Evolutionary conservation across 1,140 invertebrate genomes (phyloP).

Genomic region (Chrysomallon squamiferum): DNA sequence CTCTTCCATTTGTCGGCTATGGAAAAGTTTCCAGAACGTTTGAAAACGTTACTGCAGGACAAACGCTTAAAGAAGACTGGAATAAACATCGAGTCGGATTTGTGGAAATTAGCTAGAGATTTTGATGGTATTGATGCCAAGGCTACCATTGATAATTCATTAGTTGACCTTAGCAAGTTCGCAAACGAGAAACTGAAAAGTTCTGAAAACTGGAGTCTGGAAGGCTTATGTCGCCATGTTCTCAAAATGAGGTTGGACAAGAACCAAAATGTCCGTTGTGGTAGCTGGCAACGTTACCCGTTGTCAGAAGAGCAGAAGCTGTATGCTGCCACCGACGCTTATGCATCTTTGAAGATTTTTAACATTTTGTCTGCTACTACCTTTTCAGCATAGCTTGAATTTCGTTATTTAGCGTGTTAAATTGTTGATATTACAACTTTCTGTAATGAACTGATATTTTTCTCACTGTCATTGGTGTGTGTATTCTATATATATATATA

Average conservation of each 20-base stretch:
- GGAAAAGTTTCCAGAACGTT: constrained; percentile 10
- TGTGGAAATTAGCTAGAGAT: constrained; percentile 28
- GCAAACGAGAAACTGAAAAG: constrained; percentile 24
- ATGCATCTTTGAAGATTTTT: constrained; percentile 4
- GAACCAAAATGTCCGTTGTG: constrained; percentile 16
- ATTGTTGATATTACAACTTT: too few species aligned
- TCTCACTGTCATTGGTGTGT: too few species aligned
- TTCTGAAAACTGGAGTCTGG: constrained; percentile 20
- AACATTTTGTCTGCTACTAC: background rate
- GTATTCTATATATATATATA: too few species aligned
- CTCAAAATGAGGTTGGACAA: constrained; percentile 20
- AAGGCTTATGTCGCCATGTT: constrained; percentile 27
- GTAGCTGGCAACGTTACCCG: constrained; percentile 16
- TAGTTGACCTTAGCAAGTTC: constrained; percentile 17
- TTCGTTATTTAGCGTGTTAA: too few species aligned
- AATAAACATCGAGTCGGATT: constrained; percentile 26
- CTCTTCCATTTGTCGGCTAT: constrained; percentile 25
- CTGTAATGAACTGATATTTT: too few species aligned
- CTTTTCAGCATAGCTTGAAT: too few species aligned
- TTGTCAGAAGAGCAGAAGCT: constrained; percentile 18
- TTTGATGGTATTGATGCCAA: constrained; percentile 18
- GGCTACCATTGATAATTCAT: constrained; percentile 10
- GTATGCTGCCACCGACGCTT: constrained; percentile 26
- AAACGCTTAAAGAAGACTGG: constrained; percentile 15
- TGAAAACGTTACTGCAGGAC: constrained; percentile 15